Conservation (phyloP, 2,113 vertebrate species). For the Rhinopomastus cyanomelas region DNA sequence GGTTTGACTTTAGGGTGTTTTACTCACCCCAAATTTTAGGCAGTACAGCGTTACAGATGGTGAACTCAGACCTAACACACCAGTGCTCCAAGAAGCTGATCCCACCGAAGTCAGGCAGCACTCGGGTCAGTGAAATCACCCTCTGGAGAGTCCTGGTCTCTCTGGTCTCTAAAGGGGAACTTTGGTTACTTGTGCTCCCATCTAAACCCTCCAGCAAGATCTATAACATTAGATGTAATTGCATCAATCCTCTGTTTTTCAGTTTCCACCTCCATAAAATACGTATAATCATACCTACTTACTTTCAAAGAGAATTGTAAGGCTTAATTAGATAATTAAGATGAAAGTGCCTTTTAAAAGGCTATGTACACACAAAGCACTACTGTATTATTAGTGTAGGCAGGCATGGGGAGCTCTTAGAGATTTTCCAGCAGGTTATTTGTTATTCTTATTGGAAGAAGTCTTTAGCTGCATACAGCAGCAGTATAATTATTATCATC, state of each 20-base stretch:
- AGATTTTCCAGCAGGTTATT: constrained; percentile 57
- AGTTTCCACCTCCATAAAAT: constrained; percentile 29
- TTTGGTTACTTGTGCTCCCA: background rate
- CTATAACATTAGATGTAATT: background rate
- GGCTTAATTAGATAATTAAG: constrained; percentile 69
- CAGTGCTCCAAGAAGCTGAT: no score
- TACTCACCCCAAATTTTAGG: background rate
- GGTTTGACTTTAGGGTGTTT: background rate
- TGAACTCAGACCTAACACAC: background rate
- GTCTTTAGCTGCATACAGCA: constrained; percentile 60
- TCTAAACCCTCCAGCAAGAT: background rate
- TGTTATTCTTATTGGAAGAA: constrained; percentile 62
- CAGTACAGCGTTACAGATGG: background rate
- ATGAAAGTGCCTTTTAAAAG: constrained; percentile 53
- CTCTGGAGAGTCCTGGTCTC: background rate
- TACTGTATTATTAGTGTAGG: constrained; percentile 67
- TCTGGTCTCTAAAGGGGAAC: background rate
- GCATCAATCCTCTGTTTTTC: constrained; percentile 40
- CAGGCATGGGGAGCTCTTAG: constrained; percentile 53
- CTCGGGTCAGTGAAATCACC: background rate
- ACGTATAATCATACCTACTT: constrained; percentile 42
- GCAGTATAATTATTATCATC: constrained; percentile 57
- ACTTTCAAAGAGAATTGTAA: constrained; percentile 47
- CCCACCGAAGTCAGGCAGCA: background rate
- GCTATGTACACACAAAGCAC: constrained; percentile 43